Conservation (phyloP, 2,113 vertebrate species). For the Ctenodactylus gundi region DNA sequence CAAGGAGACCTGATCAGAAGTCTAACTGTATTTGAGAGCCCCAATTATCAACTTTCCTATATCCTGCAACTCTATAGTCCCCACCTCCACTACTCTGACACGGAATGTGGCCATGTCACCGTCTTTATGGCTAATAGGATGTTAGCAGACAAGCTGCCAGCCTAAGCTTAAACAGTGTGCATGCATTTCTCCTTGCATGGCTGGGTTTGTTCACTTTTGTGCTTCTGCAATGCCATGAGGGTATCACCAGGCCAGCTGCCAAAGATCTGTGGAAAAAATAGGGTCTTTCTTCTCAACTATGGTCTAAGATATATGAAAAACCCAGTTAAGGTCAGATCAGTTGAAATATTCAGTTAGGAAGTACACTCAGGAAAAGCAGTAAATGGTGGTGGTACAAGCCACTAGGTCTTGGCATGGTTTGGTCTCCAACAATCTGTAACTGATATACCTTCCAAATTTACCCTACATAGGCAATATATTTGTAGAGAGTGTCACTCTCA, state of each 20-base stretch:
- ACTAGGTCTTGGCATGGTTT: not conserved
- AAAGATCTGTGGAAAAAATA: not conserved
- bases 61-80: not conserved
- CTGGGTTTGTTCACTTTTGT: not conserved
- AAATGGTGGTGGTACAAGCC: not conserved
- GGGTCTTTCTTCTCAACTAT: constrained; percentile 24
- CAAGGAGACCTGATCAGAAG: not conserved
- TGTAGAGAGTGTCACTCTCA: constrained; percentile 1
- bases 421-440: not conserved
- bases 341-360: not conserved
- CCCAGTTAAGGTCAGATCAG: not conserved
- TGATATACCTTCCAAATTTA: constrained; percentile 42
- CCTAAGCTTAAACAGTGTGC: not conserved
- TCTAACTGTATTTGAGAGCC: not conserved
- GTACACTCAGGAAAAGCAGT: not conserved
- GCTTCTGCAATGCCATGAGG: not conserved
- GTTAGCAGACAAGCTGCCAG: not conserved
- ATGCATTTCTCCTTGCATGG: not conserved
- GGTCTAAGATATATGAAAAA: not conserved
- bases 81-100: not conserved
- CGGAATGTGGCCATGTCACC: not conserved
- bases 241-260: not conserved
- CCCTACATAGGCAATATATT: not conserved
- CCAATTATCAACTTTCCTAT: constrained; percentile 5
- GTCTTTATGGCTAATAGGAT: constrained; percentile 21